phyloP scores from a whole-genome alignment of 2,113 vertebrate genomes.

The Microtus montanus region DNA sequence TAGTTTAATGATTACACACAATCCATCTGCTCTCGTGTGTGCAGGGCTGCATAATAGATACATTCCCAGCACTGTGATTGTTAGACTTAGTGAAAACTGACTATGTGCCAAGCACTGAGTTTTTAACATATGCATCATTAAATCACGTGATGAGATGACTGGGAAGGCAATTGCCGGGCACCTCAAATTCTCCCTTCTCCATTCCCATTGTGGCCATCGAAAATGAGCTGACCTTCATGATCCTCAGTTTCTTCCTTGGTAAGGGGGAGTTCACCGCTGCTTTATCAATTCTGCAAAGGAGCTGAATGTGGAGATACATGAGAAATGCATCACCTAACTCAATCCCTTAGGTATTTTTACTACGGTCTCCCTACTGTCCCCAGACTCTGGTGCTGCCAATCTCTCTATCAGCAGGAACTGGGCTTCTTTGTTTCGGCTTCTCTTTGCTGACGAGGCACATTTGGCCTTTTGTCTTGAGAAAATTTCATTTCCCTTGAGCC shows the following conservation, averaged over 20 bases:
- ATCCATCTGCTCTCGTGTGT: neutral
- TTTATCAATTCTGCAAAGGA: neutral
- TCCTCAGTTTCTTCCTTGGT: slow-evolving; percentile 16
- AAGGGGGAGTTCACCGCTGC: neutral
- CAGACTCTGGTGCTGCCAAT: neutral
- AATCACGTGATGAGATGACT: neutral
- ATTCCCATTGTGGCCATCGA: neutral
- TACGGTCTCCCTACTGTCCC: neutral
- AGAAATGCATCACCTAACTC: neutral
- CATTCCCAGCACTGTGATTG: neutral
- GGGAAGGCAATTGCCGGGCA: neutral
- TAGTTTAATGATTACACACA: slow-evolving; percentile 15
- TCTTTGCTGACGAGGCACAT: slow-evolving; percentile 40
- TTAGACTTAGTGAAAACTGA: slow-evolving; percentile 35
- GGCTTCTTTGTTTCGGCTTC: slow-evolving; percentile 29
- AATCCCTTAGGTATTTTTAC: slow-evolving; percentile 1
- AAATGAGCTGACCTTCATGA: slow-evolving; percentile 3
- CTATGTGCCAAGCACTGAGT: neutral
- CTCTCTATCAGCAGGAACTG: slow-evolving; percentile 47
- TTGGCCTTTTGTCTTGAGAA: slow-evolving; percentile 49
- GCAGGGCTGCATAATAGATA: slow-evolving; percentile 23
- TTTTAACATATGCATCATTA: neutral
- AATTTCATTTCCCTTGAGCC: slow-evolving; percentile 68
- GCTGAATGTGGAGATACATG: neutral
- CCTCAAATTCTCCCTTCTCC: slow-evolving; percentile 14